These are phyloP conservation scores for Cataglyphis hispanica DNA, from an alignment of 1,140 invertebrate species.

Conservation along the genomic window DNA sequence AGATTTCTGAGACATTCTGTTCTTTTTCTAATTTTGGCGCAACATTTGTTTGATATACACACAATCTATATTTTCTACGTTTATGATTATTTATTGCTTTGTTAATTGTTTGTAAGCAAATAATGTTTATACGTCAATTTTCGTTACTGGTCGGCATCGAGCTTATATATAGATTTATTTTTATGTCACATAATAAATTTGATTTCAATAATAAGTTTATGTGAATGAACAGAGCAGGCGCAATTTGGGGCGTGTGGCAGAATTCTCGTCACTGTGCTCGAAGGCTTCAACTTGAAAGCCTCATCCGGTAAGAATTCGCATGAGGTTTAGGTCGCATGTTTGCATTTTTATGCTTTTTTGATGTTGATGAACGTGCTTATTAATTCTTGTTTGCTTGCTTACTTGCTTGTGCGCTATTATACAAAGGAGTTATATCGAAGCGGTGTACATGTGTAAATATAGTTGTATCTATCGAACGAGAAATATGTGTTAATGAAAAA, in stretches of 20 bases:
- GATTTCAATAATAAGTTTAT: constrained; percentile 69
- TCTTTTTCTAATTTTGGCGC: no score
- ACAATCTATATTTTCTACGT: no score
- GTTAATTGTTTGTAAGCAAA: constrained; percentile 22
- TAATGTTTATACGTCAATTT: not conserved
- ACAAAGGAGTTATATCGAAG: not conserved
- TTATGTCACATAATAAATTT: constrained; percentile 21
- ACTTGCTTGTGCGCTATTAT: not conserved
- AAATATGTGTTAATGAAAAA: not conserved
- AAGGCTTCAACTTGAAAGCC: constrained; percentile 88
- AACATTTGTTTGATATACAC: no score
- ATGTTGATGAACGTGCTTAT: not conserved
- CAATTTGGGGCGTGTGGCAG: constrained; percentile 89
- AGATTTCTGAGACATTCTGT: no score
- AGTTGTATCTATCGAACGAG: not conserved
- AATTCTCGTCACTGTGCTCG: constrained; percentile 90
- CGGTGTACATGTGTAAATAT: not conserved
- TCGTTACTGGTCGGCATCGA: not conserved
- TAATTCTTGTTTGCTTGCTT: constrained; percentile 28
- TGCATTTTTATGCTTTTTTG: constrained; percentile 32
- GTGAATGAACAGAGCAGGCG: constrained; percentile 85
- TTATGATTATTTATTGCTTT: not conserved
- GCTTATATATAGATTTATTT: not conserved
- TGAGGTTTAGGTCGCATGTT: constrained; percentile 37
- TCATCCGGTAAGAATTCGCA: constrained; percentile 81